phyloP scores from a whole-genome alignment of 2,113 vertebrate species.

The Poeciliopsis turrubarensis region DNA sequence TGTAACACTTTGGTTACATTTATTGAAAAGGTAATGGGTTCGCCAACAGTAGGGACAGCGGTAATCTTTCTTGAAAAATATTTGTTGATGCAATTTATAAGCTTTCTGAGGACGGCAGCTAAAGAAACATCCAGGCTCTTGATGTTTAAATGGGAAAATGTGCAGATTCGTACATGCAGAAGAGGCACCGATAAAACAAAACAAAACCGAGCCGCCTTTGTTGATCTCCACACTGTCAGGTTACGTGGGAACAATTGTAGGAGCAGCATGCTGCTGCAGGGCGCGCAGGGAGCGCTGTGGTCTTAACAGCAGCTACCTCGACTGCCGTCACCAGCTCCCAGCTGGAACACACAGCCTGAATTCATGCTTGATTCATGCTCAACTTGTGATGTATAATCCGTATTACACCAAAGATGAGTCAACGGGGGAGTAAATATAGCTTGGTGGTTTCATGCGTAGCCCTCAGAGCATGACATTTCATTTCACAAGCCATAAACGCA shows the following conservation, averaged over 20 bases:
- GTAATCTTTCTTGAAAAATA: too few relatives aligned
- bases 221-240: neutral
- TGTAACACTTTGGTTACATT: too few relatives aligned
- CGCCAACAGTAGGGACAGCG: too few relatives aligned
- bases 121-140: neutral
- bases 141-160: neutral
- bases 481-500: conserved; percentile 13
- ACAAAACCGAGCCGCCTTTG: neutral
- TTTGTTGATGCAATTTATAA: neutral
- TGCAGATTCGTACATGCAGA: neutral
- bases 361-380: conserved; percentile 42
- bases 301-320: conserved; percentile 12
- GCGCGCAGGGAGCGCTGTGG: neutral
- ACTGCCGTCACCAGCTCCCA: conserved; percentile 39
- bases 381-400: conserved; percentile 50
- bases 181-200: neutral
- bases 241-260: neutral
- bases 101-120: neutral
- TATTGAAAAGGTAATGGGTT: too few relatives aligned
- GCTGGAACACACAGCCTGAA: conserved; percentile 45
- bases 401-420: conserved; percentile 45
- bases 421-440: conserved; percentile 55
- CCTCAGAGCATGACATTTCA: conserved; percentile 1
- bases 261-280: conserved; percentile 5
- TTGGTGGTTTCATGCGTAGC: conserved; percentile 1